phyloP scores from a whole-genome alignment of 2,797 vertebrate genomes.

The Lepus townsendii region DNA sequence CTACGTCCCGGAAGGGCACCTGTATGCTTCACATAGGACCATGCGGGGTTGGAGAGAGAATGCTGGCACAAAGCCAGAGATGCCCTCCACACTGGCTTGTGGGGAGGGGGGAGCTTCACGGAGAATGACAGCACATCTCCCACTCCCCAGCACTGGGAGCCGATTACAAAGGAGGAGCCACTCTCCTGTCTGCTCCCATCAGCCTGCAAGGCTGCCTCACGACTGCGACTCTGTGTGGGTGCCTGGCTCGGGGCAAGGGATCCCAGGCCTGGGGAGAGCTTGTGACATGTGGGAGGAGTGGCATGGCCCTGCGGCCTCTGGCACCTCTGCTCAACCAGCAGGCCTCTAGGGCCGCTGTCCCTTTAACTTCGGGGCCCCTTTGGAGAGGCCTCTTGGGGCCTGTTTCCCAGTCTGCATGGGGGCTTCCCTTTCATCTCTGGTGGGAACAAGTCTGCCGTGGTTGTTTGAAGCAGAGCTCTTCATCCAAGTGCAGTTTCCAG shows the following conservation, averaged over 20 bases:
- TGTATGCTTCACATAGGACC: not conserved
- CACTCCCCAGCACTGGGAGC: not conserved
- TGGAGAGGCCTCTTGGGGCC: not conserved
- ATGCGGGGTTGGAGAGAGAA: not conserved
- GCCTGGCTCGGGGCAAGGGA: not conserved
- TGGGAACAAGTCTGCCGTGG: not conserved
- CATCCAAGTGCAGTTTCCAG: not conserved
- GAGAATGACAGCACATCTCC: too few species aligned
- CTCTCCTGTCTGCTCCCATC: not conserved
- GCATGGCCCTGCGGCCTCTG: not conserved
- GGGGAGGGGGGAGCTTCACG: not conserved
- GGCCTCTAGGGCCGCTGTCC: not conserved
- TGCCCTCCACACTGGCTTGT: not conserved
- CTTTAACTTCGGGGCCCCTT: not conserved
- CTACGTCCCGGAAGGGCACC: not conserved
- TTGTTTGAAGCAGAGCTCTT: not conserved
- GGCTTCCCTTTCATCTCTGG: constrained; percentile 17
- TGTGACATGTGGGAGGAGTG: too few species aligned
- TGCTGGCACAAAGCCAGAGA: not conserved
- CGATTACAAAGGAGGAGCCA: not conserved
- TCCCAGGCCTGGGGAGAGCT: not conserved
- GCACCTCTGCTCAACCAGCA: not conserved
- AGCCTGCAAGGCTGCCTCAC: not conserved
- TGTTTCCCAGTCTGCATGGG: constrained; percentile 1
- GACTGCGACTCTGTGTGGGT: not conserved